A percentile compares a stretch with the other conserved stretches of the same genome.
phyloP scores from a whole-genome alignment of 1,140 invertebrate genomes.

The Temnothorax longispinosus region DNA sequence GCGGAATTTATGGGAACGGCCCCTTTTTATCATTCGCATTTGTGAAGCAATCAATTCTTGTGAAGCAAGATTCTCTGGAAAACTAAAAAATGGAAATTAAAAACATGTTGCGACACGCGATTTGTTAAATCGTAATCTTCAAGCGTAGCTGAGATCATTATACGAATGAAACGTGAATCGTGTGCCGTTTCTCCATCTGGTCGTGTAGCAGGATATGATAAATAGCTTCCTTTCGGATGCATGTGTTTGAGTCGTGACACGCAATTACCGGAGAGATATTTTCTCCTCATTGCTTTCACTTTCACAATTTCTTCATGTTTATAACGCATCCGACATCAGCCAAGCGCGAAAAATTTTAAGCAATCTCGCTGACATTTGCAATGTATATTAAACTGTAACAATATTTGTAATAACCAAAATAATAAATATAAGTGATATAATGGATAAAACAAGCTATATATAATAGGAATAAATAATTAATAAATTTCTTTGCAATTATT shows the following conservation, averaged over 20 bases:
- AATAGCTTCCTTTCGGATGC: constrained; percentile 1
- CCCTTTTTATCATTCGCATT: neutral
- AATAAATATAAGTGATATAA: neutral
- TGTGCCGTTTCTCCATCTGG: neutral
- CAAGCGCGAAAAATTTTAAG: neutral
- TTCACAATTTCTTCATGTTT: constrained; percentile 30
- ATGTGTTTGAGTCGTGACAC: neutral
- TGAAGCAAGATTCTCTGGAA: neutral
- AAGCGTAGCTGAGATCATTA: neutral
- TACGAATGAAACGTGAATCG: neutral
- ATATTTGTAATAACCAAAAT: neutral
- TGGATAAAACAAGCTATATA: neutral
- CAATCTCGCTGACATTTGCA: neutral
- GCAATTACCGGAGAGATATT: neutral
- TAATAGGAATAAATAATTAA: neutral
- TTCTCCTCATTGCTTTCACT: constrained; percentile 13
- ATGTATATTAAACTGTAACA: neutral
- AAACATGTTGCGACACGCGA: neutral
- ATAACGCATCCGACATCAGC: too few species aligned
- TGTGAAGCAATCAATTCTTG: neutral
- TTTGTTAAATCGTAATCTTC: neutral
- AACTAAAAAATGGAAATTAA: neutral
- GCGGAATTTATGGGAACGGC: too few species aligned
- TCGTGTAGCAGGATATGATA: constrained; percentile 21
- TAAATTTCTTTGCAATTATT: neutral